Evolutionary conservation across 2,888 invertebrate species (phyloP).

Genomic region (Phortica okadai): DNA sequence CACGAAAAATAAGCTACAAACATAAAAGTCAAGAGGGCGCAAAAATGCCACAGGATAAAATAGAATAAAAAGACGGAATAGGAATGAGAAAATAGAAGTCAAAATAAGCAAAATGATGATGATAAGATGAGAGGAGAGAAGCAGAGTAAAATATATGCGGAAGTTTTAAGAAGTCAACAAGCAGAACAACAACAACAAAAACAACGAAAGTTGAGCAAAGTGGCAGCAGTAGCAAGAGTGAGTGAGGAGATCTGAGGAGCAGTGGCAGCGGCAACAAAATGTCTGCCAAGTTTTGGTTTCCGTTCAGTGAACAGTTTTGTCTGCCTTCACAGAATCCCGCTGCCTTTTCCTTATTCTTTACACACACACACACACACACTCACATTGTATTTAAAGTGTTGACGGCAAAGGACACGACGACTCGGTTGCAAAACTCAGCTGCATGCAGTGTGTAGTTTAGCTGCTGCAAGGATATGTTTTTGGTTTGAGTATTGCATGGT

Average conservation of each 20-base stretch:
- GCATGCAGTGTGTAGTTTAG: background rate
- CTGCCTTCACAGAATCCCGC: background rate
- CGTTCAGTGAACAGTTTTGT: slow-evolving; percentile 1
- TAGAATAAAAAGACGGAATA: background rate
- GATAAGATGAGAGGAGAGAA: background rate
- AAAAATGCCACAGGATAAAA: background rate
- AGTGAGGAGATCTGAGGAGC: background rate
- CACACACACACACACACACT: background rate
- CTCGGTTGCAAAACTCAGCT: background rate
- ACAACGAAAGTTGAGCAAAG: background rate
- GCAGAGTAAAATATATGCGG: background rate
- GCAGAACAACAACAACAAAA: background rate
- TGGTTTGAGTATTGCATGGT: slow-evolving; percentile 5
- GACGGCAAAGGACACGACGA: background rate
- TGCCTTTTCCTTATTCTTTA: background rate
- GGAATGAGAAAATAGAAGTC: background rate
- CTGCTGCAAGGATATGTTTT: background rate
- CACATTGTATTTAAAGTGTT: background rate
- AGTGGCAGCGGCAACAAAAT: slow-evolving; percentile 24
- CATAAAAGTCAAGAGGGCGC: slow-evolving; percentile 25
- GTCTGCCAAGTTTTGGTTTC: slow-evolving; percentile 34
- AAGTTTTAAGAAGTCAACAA: slow-evolving; percentile 5
- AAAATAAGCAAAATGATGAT: background rate
- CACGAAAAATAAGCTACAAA: slow-evolving; percentile 1
- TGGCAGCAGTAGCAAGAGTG: background rate